A percentile compares a stretch with the other conserved stretches of the same genome.
Conservation (phyloP, 1,140 invertebrate species). For the Palaemon carinicauda region DNA sequence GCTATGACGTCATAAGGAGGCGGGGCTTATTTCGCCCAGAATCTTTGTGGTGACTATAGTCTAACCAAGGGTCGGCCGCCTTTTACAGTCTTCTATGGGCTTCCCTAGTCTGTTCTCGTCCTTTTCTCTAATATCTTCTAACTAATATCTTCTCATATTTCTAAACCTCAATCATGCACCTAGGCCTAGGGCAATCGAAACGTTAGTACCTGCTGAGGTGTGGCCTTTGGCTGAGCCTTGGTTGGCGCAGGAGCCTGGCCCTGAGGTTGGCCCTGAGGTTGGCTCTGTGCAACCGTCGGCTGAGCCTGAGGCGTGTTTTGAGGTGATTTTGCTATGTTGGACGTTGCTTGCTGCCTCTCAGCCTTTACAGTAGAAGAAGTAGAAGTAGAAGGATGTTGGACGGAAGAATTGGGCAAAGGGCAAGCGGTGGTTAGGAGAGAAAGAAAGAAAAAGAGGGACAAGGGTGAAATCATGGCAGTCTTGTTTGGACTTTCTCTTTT, state of each 20-base stretch:
- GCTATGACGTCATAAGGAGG: too few species aligned
- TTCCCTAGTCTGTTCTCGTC: too few species aligned
- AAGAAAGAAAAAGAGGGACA: not conserved
- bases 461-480: not conserved
- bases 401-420: not conserved
- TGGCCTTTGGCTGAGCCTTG: not conserved
- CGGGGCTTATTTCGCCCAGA: too few species aligned
- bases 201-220: conserved; percentile 3
- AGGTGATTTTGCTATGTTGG: not conserved
- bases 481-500: too few species aligned
- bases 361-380: not conserved
- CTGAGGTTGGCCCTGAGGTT: not conserved
- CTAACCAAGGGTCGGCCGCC: too few species aligned
- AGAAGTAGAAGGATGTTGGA: not conserved
- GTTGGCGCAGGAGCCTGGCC: not conserved
- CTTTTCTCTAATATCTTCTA: too few species aligned
- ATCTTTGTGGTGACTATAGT: too few species aligned
- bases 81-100: too few species aligned
- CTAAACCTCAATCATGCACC: too few species aligned
- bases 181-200: too few species aligned
- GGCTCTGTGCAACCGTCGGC: not conserved
- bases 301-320: not conserved
- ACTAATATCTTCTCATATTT: too few species aligned
- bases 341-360: not conserved
- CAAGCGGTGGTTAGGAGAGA: not conserved